phyloP scores from a whole-genome alignment of 2,113 vertebrate genomes.

The Vicugna pacos region DNA sequence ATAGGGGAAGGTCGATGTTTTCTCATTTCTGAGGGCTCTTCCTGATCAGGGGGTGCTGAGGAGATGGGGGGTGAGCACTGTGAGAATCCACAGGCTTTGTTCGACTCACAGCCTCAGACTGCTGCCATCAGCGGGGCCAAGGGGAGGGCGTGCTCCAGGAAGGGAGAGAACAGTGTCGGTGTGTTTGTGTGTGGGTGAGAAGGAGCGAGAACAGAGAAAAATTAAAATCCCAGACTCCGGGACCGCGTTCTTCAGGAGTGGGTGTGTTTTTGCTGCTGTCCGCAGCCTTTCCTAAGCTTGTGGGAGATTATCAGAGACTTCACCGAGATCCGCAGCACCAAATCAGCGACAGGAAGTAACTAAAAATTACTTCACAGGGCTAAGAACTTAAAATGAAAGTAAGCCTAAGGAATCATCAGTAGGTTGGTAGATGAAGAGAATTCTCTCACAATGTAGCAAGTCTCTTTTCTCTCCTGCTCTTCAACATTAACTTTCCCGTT shows the following conservation, averaged over 20 bases:
- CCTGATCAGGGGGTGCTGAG: background rate
- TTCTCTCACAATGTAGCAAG: rapidly evolving
- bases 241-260: rapidly evolving
- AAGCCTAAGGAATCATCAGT: background rate
- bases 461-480: background rate
- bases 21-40: background rate
- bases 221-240: background rate
- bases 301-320: background rate
- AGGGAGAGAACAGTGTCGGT: rapidly evolving
- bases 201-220: background rate
- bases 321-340: background rate
- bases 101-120: background rate
- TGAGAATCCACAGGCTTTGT: background rate
- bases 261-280: background rate
- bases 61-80: too few species aligned
- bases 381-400: background rate
- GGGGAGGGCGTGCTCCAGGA: rapidly evolving
- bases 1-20: background rate
- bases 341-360: background rate
- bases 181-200: background rate
- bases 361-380: background rate
- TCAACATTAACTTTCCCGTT: background rate
- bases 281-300: rapidly evolving
- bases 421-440: background rate
- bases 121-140: too few species aligned